Conservation (phyloP, 2,797 vertebrate species). For the Molothrus aeneus region DNA sequence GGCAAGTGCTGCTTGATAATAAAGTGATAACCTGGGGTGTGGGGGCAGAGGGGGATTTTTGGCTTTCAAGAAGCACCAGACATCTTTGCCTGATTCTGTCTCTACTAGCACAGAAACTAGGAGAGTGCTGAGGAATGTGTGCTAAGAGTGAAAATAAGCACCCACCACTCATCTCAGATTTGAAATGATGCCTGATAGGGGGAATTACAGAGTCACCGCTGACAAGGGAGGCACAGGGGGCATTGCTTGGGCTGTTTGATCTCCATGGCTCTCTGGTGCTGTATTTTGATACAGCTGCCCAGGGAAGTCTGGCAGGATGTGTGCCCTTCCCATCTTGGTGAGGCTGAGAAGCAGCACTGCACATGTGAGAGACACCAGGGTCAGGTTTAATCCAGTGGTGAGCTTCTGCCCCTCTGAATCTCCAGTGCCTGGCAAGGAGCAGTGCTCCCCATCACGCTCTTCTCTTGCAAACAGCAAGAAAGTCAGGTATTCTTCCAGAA, state of each 20-base stretch:
- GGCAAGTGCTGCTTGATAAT: neutral
- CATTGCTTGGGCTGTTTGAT: neutral
- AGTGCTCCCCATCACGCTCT: neutral
- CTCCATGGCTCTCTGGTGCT: neutral
- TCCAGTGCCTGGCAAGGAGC: neutral
- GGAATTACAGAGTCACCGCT: neutral
- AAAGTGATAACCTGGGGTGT: neutral
- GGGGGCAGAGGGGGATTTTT: neutral
- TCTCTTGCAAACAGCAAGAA: neutral
- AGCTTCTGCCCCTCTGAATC: neutral
- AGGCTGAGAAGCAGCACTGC: neutral
- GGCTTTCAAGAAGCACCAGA: neutral
- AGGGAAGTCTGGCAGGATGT: neutral
- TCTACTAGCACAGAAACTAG: neutral
- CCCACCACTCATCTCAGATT: neutral
- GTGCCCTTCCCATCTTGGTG: fast-evolving
- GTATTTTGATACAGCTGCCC: neutral
- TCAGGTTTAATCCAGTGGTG: fast-evolving
- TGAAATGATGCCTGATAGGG: neutral
- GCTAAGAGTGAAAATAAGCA: neutral
- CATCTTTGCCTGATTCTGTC: neutral
- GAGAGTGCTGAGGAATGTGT: neutral
- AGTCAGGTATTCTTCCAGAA: neutral
- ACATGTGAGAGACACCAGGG: neutral
- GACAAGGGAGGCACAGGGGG: neutral